phyloP scores from a whole-genome alignment of 1,140 invertebrate genomes.

The Hyphantria cunea region DNA sequence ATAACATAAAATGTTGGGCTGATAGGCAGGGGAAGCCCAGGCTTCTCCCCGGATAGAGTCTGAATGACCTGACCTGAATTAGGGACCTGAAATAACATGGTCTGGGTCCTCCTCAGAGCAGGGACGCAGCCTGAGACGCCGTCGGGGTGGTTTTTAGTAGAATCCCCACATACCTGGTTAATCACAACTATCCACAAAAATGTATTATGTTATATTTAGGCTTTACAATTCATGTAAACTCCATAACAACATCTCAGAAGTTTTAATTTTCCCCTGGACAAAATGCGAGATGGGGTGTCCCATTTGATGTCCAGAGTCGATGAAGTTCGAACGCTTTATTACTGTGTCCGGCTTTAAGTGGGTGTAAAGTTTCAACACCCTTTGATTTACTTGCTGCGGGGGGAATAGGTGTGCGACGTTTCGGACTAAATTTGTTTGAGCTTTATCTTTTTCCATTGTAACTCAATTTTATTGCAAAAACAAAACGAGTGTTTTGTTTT shows the following conservation, averaged over 20 bases:
- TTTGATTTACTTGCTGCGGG: constrained; percentile 77
- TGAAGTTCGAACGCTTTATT: constrained; percentile 80
- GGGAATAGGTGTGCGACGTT: constrained; percentile 61
- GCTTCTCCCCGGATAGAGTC: no score
- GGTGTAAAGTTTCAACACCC: constrained; percentile 81
- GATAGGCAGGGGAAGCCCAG: no score
- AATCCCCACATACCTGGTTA: no score
- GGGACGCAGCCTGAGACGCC: no score
- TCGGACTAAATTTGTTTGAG: constrained; percentile 57
- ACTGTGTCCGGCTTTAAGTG: constrained; percentile 81
- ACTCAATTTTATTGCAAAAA: constrained; percentile 36
- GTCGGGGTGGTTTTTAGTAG: no score
- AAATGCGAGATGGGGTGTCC: constrained; percentile 73
- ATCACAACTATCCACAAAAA: no score
- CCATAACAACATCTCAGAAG: constrained; percentile 48
- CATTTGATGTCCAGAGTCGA: constrained; percentile 77
- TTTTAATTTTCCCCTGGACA: constrained; percentile 74
- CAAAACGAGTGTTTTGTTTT: constrained; percentile 30
- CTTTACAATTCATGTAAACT: neutral
- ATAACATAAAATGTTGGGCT: no score
- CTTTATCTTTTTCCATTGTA: constrained; percentile 53
- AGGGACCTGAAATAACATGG: no score
- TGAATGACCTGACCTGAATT: no score
- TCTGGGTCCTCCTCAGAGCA: no score
- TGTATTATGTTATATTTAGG: no score